phyloP scores from a whole-genome alignment of 2,888 invertebrate genomes.

The Phalera bucephala region DNA sequence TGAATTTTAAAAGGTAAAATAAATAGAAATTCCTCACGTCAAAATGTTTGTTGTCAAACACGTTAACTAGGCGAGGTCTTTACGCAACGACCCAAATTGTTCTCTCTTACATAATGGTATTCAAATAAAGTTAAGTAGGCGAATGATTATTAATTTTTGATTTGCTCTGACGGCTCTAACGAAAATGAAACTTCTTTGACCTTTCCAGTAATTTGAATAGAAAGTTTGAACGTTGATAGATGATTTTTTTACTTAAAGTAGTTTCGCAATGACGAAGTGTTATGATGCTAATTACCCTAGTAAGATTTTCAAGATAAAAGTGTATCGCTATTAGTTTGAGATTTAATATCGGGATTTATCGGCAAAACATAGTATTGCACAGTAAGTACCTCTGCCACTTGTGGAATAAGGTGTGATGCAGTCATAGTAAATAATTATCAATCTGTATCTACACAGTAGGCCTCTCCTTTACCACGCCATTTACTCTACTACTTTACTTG shows the following conservation, averaged over 20 bases:
- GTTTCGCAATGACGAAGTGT: background rate
- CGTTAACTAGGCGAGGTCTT: background rate
- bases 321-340: no score
- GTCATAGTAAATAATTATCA: no score
- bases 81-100: conserved; percentile 1
- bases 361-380: no score
- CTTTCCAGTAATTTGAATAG: conserved; percentile 1
- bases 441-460: no score
- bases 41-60: background rate
- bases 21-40: background rate
- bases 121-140: conserved; percentile 1
- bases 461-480: no score
- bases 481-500: no score
- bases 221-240: background rate
- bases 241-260: background rate
- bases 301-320: no score
- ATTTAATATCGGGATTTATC: no score
- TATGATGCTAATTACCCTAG: no score
- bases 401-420: no score
- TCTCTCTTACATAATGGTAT: background rate
- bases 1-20: background rate
- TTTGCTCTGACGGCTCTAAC: conserved; percentile 2
- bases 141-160: conserved; percentile 7
- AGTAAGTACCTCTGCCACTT: no score
- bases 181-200: conserved; percentile 2